Conservation (phyloP, 1,140 invertebrate genomes). For the Zaprionus tsacasi region DNA sequence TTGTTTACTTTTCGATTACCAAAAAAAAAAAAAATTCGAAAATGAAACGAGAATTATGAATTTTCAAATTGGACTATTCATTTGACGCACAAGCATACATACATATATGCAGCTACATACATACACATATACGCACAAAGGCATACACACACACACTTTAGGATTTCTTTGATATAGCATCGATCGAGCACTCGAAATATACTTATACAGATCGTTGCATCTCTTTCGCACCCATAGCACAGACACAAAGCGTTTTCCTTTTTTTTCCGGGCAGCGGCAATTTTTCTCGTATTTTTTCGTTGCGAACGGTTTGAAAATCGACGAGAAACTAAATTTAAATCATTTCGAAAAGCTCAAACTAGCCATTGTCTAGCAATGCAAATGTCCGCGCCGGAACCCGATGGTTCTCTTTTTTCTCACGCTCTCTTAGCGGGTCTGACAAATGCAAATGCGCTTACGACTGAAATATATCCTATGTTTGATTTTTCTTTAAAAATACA, state of each 20-base stretch:
- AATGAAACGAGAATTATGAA: conserved; percentile 22
- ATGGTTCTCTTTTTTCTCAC: conserved; percentile 3
- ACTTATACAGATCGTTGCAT: conserved; percentile 73
- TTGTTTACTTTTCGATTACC: conserved; percentile 67
- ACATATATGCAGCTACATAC: conserved; percentile 35
- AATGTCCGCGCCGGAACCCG: conserved; percentile 14
- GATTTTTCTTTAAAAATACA: neutral
- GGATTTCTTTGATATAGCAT: conserved; percentile 66
- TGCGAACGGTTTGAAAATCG: conserved; percentile 78
- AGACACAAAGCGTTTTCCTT: conserved; percentile 39
- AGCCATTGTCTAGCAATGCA: conserved; percentile 38
- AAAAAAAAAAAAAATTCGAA: conserved; percentile 12
- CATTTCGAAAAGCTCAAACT: conserved; percentile 67
- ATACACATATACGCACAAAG: conserved; percentile 11
- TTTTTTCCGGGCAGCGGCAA: conserved; percentile 31
- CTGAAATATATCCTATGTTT: neutral
- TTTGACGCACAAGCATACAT: conserved; percentile 44
- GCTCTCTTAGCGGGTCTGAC: neutral
- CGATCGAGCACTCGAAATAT: conserved; percentile 77
- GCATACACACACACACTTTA: conserved; percentile 14
- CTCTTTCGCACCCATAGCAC: conserved; percentile 73
- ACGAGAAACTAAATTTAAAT: conserved; percentile 80
- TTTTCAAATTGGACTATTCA: conserved; percentile 59
- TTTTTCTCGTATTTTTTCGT: conserved; percentile 43
- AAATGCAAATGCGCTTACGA: neutral